phyloP scores from a whole-genome alignment of 2,888 invertebrate genomes.

The Megalurothrips usitatus region DNA sequence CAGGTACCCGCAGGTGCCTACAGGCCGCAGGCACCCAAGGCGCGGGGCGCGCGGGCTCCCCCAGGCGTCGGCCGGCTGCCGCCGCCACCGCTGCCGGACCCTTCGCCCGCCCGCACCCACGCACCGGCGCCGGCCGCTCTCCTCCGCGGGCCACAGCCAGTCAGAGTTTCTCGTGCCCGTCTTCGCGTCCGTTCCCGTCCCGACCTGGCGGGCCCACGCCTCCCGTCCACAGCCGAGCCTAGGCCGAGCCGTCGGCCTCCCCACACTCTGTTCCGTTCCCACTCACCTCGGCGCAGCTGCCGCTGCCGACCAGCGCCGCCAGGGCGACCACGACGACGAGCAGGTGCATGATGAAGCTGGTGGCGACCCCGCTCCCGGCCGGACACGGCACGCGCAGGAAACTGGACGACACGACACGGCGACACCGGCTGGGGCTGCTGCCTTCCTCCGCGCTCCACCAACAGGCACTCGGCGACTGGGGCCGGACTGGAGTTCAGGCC shows the following conservation, averaged over 20 bases:
- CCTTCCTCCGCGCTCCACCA: neutral
- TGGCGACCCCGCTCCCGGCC: neutral
- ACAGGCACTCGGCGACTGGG: neutral
- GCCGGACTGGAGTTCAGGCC: neutral
- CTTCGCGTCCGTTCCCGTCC: neutral
- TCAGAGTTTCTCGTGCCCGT: neutral
- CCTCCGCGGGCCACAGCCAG: no score
- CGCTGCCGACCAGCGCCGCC: neutral
- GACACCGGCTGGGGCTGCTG: neutral
- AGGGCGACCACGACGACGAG: neutral
- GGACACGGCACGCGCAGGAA: neutral
- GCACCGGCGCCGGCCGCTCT: no score
- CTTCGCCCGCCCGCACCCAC: no score
- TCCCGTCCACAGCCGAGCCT: neutral
- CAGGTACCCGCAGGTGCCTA: no score
- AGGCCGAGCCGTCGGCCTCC: neutral
- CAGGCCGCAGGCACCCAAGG: no score
- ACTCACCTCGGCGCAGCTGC: neutral
- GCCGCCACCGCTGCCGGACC: no score
- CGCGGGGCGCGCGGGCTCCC: no score
- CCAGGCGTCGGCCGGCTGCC: no score
- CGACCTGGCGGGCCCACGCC: neutral
- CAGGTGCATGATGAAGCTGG: neutral
- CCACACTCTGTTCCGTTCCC: neutral
- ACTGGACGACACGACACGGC: neutral